Percentiles rank a stretch among this genome's conserved stretches.
Conservation (phyloP, 2,113 vertebrate species). For the Cisticola juncidis region DNA sequence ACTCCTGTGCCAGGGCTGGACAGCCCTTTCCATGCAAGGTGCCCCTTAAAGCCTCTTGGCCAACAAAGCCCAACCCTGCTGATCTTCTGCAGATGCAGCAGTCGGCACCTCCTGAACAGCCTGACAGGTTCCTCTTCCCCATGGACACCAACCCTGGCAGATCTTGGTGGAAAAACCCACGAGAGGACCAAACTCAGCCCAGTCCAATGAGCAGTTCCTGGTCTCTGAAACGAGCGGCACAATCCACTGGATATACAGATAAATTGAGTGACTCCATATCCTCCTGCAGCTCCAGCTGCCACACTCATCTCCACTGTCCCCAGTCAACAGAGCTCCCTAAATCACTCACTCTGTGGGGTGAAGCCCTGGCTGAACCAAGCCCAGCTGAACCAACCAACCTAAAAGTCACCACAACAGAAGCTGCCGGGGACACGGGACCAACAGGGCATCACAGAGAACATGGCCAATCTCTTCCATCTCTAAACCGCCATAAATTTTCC, state of each 20-base stretch:
- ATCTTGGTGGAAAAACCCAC: fast-evolving
- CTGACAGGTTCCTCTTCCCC: background rate
- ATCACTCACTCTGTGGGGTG: too few species aligned
- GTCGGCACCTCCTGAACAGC: fast-evolving
- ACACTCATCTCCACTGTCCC: too few species aligned
- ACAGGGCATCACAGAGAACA: too few species aligned
- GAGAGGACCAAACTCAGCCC: background rate
- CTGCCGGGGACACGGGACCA: too few species aligned
- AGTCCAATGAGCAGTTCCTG: fast-evolving
- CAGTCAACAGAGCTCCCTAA: too few species aligned
- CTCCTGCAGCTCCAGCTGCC: too few species aligned
- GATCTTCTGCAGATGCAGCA: background rate
- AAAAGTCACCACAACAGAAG: too few species aligned
- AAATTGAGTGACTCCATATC: background rate
- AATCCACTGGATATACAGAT: background rate
- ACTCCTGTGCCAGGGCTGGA: background rate
- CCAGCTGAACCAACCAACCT: too few species aligned
- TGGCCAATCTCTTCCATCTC: too few species aligned
- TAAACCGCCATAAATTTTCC: too few species aligned
- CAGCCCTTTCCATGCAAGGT: background rate
- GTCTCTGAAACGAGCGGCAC: fast-evolving
- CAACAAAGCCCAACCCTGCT: background rate
- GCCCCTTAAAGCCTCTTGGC: background rate
- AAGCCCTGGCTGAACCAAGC: too few species aligned
- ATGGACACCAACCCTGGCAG: background rate